phyloP scores from a whole-genome alignment of 2,113 vertebrate species.

The Plecturocebus donacophilus region DNA sequence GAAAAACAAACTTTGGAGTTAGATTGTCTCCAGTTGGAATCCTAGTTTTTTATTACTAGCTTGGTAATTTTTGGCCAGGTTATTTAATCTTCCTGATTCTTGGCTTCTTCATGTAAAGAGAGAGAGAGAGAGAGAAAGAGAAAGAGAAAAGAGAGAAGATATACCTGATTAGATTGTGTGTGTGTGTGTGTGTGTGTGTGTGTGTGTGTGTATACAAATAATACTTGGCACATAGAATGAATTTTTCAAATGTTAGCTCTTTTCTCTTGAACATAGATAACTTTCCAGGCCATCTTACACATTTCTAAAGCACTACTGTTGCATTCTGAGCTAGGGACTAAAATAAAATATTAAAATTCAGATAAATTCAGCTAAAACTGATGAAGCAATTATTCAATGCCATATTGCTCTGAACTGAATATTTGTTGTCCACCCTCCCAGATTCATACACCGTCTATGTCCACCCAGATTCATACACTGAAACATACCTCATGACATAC shows the following conservation, averaged over 20 bases:
- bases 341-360: not conserved
- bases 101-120: not conserved
- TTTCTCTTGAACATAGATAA: not conserved
- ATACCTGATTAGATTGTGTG: not conserved
- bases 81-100: not conserved
- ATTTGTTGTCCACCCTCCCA: not conserved
- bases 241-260: not conserved
- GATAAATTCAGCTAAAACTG: constrained; percentile 19
- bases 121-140: not conserved
- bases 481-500: too few relatives aligned
- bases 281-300: not conserved
- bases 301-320: not conserved
- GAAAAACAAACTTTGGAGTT: not conserved
- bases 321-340: not conserved
- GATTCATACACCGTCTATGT: not conserved
- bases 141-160: not conserved
- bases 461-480: not conserved
- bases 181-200: too few relatives aligned
- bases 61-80: not conserved
- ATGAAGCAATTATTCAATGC: not conserved
- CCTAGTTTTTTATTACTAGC: not conserved
- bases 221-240: not conserved
- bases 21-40: not conserved
- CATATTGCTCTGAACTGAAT: not conserved
- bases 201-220: not conserved